Evolutionary conservation across 2,113 vertebrate genomes (phyloP).

Genomic region (Boulengeromyrus knoepffleri): DNA sequence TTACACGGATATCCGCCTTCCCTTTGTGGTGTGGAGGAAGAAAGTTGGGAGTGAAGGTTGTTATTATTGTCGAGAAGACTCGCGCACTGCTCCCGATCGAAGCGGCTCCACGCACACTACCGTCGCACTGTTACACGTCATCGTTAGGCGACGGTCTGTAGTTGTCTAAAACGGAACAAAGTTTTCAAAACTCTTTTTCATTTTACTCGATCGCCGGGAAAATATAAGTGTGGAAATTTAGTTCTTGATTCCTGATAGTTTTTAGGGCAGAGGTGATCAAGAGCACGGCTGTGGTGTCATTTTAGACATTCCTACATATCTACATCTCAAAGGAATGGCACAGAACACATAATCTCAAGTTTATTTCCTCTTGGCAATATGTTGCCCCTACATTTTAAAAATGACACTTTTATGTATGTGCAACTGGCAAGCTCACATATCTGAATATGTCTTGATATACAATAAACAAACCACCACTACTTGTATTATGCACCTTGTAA

Average conservation of each 20-base stretch:
- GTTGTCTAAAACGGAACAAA: neutral
- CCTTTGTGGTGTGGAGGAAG: neutral
- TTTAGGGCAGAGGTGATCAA: neutral
- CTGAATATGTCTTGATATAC: neutral
- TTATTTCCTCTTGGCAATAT: neutral
- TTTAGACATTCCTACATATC: neutral
- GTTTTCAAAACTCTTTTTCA: neutral
- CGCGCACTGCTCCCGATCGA: neutral
- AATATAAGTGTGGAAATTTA: neutral
- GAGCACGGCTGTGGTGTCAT: neutral
- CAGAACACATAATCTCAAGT: neutral
- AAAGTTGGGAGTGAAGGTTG: neutral
- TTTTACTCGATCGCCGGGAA: neutral
- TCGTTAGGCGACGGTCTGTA: neutral
- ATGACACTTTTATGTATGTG: neutral
- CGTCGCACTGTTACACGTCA: neutral
- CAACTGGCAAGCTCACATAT: neutral
- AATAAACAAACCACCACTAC: neutral
- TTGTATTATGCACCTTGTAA: neutral
- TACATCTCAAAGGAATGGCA: neutral
- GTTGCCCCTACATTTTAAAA: neutral
- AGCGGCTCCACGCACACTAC: neutral
- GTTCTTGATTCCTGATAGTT: neutral
- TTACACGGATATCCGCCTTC: slow-evolving; percentile 13
- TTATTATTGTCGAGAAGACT: neutral